Conservation (phyloP, 2,113 vertebrate genomes). For the Cyprinodon variegatus region DNA sequence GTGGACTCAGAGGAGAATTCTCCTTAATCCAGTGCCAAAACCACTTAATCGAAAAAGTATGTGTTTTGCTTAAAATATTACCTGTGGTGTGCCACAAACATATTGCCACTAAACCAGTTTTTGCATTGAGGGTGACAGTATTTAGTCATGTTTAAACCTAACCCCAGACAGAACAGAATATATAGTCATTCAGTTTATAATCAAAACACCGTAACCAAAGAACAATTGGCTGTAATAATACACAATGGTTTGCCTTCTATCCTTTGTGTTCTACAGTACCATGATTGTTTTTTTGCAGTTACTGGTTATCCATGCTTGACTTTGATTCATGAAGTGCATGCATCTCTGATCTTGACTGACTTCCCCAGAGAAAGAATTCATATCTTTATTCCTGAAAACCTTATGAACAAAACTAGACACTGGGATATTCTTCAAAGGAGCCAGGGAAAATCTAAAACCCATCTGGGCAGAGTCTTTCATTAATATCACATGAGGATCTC, state of each 20-base stretch:
- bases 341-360: constrained; percentile 66
- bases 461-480: constrained; percentile 74
- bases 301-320: constrained; percentile 45
- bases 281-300: constrained; percentile 60
- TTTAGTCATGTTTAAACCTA: constrained; percentile 3
- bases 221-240: constrained; percentile 34
- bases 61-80: constrained; percentile 27
- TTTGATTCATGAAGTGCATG: constrained; percentile 34
- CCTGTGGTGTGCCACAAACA: constrained; percentile 32
- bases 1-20: constrained; percentile 17
- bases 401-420: constrained; percentile 68
- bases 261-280: constrained; percentile 30
- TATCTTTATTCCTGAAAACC: constrained; percentile 69
- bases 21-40: constrained; percentile 32
- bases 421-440: constrained; percentile 74
- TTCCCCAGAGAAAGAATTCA: constrained; percentile 61
- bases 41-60: constrained; percentile 38
- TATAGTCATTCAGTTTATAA: background rate
- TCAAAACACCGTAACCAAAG: constrained; percentile 28
- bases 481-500: constrained; percentile 73
- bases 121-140: constrained; percentile 20
- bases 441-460: constrained; percentile 69
- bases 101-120: constrained; percentile 6
- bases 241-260: constrained; percentile 44
- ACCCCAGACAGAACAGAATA: constrained; percentile 5